Evolutionary conservation across 1,140 invertebrate genomes (phyloP).

Genomic region (Tetraneura akinire): DNA sequence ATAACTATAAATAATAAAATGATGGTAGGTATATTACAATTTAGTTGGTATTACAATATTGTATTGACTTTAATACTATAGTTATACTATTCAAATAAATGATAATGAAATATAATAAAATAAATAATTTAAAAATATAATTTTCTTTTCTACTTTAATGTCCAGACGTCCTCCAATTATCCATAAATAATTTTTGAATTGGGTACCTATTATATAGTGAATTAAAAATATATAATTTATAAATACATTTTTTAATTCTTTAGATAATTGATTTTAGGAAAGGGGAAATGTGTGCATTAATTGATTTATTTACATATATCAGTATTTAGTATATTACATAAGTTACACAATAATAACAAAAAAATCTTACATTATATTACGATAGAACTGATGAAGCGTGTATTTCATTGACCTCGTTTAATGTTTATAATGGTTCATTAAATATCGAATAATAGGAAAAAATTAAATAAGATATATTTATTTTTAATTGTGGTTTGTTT

Average conservation of each 20-base stretch:
- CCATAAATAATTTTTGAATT: neutral
- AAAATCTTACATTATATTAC: constrained; percentile 39
- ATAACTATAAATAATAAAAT: too few relatives aligned
- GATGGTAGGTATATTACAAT: too few relatives aligned
- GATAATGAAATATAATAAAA: too few relatives aligned
- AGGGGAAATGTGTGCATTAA: constrained; percentile 14
- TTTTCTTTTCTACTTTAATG: too few relatives aligned
- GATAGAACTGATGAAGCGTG: constrained; percentile 47
- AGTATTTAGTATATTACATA: neutral
- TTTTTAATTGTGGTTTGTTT: too few relatives aligned
- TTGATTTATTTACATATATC: neutral
- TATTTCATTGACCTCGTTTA: constrained; percentile 46
- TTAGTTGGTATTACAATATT: too few relatives aligned
- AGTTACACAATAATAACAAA: constrained; percentile 43
- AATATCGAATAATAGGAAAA: constrained; percentile 5
- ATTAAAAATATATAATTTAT: neutral
- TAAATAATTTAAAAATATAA: neutral
- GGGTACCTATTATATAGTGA: too few relatives aligned
- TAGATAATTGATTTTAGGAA: constrained; percentile 1
- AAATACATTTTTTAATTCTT: neutral
- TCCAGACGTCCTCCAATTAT: neutral
- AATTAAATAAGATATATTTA: constrained; percentile 19
- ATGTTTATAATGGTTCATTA: constrained; percentile 42
- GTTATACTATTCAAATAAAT: too few relatives aligned
- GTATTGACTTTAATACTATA: too few relatives aligned